Evolutionary conservation across 1,140 invertebrate species (phyloP).

Genomic region (Magallana gigas): DNA sequence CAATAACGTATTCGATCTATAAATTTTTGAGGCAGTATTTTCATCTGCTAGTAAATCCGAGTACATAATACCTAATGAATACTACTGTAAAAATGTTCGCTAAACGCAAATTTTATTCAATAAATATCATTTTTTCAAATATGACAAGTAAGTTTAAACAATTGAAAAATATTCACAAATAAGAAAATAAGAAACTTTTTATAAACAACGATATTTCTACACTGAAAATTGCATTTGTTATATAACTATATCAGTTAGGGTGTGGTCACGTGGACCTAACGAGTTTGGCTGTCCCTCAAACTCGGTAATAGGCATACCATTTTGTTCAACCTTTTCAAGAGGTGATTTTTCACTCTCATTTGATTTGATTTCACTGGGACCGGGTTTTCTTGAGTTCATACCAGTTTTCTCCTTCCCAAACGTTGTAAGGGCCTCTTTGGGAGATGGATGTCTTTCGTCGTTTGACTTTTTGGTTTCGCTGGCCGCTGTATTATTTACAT

Average conservation of each 20-base stretch:
- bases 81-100: no score
- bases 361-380: background rate
- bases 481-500: background rate
- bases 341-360: background rate
- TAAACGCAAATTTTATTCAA: no score
- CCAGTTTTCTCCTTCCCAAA: constrained; percentile 25
- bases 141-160: no score
- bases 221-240: background rate
- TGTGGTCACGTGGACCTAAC: background rate
- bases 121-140: no score
- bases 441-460: background rate
- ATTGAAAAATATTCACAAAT: no score
- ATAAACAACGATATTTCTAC: no score
- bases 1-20: no score
- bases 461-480: background rate
- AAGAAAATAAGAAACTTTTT: no score
- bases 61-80: no score
- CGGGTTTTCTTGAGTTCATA: constrained; percentile 8
- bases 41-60: no score
- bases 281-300: background rate
- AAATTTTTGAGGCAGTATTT: no score
- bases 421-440: background rate
- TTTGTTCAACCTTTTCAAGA: background rate
- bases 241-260: constrained; percentile 20
- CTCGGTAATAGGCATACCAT: background rate